Percentiles rank a stretch among this genome's conserved stretches.
Evolutionary conservation across 2,797 vertebrate genomes (phyloP).

Genomic region (Pseudochromis fuscus): DNA sequence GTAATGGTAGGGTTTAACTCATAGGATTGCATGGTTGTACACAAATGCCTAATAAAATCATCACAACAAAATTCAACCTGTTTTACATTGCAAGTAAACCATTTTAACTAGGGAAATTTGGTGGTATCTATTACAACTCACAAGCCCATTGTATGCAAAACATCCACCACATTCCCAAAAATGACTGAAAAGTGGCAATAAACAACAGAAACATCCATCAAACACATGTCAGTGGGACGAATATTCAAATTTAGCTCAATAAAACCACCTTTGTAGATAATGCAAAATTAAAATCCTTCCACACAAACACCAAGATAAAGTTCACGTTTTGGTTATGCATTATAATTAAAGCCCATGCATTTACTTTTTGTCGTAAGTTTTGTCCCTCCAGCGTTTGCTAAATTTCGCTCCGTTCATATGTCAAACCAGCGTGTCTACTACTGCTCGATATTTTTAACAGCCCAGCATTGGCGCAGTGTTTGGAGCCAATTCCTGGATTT

Average conservation of each 20-base stretch:
- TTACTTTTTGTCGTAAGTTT: constrained; percentile 20
- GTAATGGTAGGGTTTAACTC: neutral
- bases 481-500: constrained; percentile 20
- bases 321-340: neutral
- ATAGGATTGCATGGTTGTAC: neutral
- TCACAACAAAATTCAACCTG: neutral
- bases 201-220: constrained; percentile 18
- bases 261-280: constrained; percentile 24
- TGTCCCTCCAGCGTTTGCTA: neutral
- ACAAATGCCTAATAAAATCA: neutral
- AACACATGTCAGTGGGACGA: constrained; percentile 2
- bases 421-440: constrained; percentile 66
- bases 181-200: constrained; percentile 8
- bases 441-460: constrained; percentile 51
- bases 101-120: neutral
- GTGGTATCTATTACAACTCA: neutral
- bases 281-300: neutral
- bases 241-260: neutral
- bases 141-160: neutral
- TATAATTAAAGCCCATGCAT: neutral
- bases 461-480: constrained; percentile 29
- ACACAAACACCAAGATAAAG: neutral
- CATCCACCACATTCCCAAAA: neutral
- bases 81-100: neutral
- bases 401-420: constrained; percentile 51